Evolutionary conservation across 2,113 vertebrate genomes (phyloP).

Genomic region (Panthera leo): DNA sequence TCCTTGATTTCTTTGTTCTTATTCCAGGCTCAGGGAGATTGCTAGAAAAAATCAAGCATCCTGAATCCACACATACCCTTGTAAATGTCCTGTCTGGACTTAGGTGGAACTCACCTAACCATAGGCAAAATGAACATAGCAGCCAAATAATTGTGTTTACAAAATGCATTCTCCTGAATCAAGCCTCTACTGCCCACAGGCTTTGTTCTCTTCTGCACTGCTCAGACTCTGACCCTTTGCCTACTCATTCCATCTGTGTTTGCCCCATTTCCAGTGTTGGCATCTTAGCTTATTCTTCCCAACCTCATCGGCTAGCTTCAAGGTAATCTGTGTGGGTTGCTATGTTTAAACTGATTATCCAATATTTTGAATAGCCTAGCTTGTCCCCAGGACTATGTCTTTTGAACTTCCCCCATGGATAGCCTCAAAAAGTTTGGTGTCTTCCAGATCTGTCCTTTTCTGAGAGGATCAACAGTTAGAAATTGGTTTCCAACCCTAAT

Average conservation of each 20-base stretch:
- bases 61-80: background rate
- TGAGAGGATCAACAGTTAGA: background rate
- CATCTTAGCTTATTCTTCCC: background rate
- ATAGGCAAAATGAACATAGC: background rate
- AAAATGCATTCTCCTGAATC: background rate
- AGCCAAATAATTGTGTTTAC: background rate
- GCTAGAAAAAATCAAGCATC: background rate
- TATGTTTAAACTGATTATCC: slow-evolving; percentile 17
- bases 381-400: background rate
- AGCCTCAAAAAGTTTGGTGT: background rate
- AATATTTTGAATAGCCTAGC: background rate
- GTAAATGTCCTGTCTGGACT: background rate
- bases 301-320: slow-evolving; percentile 4
- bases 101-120: background rate
- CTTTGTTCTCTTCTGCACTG: background rate
- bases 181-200: background rate
- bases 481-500: background rate
- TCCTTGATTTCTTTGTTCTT: background rate
- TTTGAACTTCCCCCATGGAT: background rate
- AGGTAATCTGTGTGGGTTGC: background rate
- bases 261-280: background rate
- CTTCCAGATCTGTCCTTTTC: background rate
- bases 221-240: background rate
- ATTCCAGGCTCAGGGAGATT: background rate
- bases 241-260: slow-evolving; percentile 31